phyloP scores from a whole-genome alignment of 2,888 invertebrate genomes.

The Andrena marginata region DNA sequence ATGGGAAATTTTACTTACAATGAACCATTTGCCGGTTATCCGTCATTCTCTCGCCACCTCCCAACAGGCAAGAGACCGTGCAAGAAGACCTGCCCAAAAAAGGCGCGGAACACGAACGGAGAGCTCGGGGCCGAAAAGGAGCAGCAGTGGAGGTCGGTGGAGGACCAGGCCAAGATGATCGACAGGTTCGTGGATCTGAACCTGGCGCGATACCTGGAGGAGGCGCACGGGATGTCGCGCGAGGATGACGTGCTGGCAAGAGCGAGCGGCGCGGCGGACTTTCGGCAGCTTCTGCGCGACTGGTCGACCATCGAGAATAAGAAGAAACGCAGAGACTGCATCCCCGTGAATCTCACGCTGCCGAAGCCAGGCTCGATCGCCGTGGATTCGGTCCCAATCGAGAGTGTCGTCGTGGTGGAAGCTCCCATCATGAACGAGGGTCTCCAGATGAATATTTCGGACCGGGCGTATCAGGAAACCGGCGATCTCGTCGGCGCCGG shows the following conservation, averaged over 20 bases:
- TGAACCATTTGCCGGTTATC: not conserved
- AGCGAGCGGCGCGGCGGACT: slow-evolving; percentile 54
- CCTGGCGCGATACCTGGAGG: slow-evolving; percentile 69
- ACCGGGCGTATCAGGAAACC: slow-evolving; percentile 74
- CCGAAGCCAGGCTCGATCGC: slow-evolving; percentile 76
- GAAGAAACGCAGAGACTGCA: slow-evolving; percentile 45
- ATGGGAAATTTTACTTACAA: too few species aligned
- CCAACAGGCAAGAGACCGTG: slow-evolving; percentile 71
- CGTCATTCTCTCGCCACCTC: not conserved
- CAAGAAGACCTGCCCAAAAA: slow-evolving; percentile 70
- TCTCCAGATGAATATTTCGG: slow-evolving; percentile 75
- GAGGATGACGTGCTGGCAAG: slow-evolving; percentile 25
- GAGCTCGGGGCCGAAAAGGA: not conserved
- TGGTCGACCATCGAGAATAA: slow-evolving; percentile 64
- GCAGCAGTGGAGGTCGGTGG: slow-evolving; percentile 1
- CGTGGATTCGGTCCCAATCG: slow-evolving; percentile 68
- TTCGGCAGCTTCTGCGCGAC: slow-evolving; percentile 70
- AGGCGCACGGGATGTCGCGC: slow-evolving; percentile 34
- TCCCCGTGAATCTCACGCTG: slow-evolving; percentile 59
- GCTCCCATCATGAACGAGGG: slow-evolving; percentile 72
- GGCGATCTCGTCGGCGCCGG: slow-evolving; percentile 73
- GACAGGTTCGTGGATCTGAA: slow-evolving; percentile 74
- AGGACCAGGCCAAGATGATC: slow-evolving; percentile 59
- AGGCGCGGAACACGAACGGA: slow-evolving; percentile 40
- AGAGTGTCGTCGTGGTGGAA: slow-evolving; percentile 67